Evolutionary conservation across 2,888 invertebrate species (phyloP).

Genomic region (Hypomecis punctinalis): DNA sequence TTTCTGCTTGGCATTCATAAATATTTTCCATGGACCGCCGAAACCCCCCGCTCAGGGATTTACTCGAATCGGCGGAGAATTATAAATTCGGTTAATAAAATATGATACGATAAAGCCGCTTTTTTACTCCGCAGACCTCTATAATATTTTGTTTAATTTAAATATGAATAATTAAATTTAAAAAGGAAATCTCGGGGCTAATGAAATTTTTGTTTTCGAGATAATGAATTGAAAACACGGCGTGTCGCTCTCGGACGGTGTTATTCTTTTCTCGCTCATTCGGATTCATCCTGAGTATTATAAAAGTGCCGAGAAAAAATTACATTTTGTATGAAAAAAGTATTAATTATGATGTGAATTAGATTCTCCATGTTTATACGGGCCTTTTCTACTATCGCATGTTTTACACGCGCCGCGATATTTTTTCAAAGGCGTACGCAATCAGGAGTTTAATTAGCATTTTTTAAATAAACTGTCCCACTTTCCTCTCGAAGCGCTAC

Average conservation of each 20-base stretch:
- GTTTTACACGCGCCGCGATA: constrained; percentile 44
- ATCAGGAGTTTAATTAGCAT: constrained; percentile 56
- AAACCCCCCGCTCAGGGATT: constrained; percentile 63
- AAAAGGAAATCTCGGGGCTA: constrained; percentile 83
- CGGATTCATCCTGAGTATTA: constrained; percentile 75
- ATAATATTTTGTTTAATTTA: constrained; percentile 85
- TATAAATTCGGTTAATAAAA: constrained; percentile 85
- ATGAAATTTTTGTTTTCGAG: constrained; percentile 85
- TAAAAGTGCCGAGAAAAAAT: constrained; percentile 63
- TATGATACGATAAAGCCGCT: constrained; percentile 83
- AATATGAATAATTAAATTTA: constrained; percentile 85
- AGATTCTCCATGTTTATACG: constrained; percentile 71
- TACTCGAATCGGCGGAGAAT: constrained; percentile 82
- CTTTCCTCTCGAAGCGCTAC: constrained; percentile 34
- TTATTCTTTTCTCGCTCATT: constrained; percentile 82
- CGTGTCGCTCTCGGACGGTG: constrained; percentile 70
- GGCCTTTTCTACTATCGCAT: constrained; percentile 63
- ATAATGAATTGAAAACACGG: constrained; percentile 85
- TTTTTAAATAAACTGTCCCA: constrained; percentile 51
- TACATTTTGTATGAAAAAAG: constrained; percentile 61
- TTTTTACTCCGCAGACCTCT: constrained; percentile 74
- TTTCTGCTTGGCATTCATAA: constrained; percentile 84
- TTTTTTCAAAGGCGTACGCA: constrained; percentile 58
- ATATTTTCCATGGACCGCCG: constrained; percentile 73
- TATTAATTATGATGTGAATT: constrained; percentile 75